These are phyloP conservation scores for Pangasius macronema DNA, from an alignment of 2,797 vertebrate species.

Conservation along the genomic window DNA sequence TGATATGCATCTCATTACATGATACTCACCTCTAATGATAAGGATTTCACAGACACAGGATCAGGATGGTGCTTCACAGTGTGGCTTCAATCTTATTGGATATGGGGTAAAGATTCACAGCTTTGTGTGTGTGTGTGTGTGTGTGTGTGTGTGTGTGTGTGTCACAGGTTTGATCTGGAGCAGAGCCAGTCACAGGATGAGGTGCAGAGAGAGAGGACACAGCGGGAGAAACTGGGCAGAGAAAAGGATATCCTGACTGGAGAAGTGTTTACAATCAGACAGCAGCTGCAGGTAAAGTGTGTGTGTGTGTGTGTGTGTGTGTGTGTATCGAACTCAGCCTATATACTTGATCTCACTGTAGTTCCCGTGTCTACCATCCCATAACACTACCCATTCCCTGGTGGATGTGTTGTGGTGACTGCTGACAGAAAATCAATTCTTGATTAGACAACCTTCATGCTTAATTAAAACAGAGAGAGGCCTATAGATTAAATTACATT, in stretches of 20 bases:
- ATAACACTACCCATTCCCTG: neutral
- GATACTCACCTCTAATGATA: neutral
- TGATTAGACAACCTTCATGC: neutral
- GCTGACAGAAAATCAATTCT: neutral
- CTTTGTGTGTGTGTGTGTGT: slow-evolving; percentile 31
- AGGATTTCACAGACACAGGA: slow-evolving; percentile 10
- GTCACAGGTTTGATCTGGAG: slow-evolving; percentile 89
- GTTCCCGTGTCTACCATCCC: neutral
- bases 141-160: slow-evolving; percentile 34
- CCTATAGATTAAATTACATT: neutral
- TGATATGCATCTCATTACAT: too few species aligned
- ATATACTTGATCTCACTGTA: neutral
- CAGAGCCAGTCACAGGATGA: slow-evolving; percentile 88
- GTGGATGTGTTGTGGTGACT: neutral
- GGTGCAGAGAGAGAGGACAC: slow-evolving; percentile 85
- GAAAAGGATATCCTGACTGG: slow-evolving; percentile 89
- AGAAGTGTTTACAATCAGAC: slow-evolving; percentile 88
- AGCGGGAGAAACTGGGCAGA: slow-evolving; percentile 87
- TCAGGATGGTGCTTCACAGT: neutral
- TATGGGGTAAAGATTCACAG: neutral
- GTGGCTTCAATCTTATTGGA: neutral
- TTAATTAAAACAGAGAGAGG: neutral
- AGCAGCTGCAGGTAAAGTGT: slow-evolving; percentile 86
- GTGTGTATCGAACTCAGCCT: neutral
- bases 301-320: slow-evolving; percentile 1